phyloP scores from a whole-genome alignment of 2,797 vertebrate genomes.

The Malacoctenus gilli region DNA sequence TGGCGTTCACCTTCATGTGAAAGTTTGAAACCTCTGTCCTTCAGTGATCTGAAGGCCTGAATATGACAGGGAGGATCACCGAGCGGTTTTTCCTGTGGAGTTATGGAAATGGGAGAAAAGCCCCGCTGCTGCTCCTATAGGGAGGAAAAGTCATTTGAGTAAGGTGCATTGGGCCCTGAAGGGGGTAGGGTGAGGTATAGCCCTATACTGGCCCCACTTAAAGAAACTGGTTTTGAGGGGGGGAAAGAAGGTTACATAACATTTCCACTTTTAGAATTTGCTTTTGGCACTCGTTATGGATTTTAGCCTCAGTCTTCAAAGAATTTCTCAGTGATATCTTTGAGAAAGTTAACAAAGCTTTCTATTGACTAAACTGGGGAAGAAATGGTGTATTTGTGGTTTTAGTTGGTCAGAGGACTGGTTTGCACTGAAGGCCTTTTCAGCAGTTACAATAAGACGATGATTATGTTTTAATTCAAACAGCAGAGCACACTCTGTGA shows the following conservation, averaged over 20 bases:
- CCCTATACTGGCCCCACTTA: conserved; percentile 59
- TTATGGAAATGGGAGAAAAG: not conserved
- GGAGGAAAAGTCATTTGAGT: conserved; percentile 24
- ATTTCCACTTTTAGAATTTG: conserved; percentile 48
- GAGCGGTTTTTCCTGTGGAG: not conserved
- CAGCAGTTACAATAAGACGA: not conserved
- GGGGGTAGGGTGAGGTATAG: conserved; percentile 47
- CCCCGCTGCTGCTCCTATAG: conserved; percentile 9
- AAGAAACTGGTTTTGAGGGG: conserved; percentile 64
- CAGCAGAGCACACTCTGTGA: not conserved
- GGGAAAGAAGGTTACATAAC: conserved; percentile 55
- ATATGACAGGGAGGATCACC: not conserved
- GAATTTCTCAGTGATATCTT: conserved; percentile 17
- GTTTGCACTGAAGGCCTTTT: not conserved
- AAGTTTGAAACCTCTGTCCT: too few relatives aligned
- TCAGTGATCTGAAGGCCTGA: not conserved
- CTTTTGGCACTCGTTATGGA: conserved; percentile 20
- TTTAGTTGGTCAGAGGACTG: conserved; percentile 14
- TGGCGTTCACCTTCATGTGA: not conserved
- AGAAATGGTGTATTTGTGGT: conserved; percentile 4
- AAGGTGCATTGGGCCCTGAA: conserved; percentile 31
- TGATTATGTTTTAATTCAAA: too few relatives aligned
- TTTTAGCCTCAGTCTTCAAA: conserved; percentile 10
- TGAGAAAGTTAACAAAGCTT: conserved; percentile 7
- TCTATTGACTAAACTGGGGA: not conserved